Conservation (phyloP, 2,113 vertebrate species). For the Typhlomys cinereus region DNA sequence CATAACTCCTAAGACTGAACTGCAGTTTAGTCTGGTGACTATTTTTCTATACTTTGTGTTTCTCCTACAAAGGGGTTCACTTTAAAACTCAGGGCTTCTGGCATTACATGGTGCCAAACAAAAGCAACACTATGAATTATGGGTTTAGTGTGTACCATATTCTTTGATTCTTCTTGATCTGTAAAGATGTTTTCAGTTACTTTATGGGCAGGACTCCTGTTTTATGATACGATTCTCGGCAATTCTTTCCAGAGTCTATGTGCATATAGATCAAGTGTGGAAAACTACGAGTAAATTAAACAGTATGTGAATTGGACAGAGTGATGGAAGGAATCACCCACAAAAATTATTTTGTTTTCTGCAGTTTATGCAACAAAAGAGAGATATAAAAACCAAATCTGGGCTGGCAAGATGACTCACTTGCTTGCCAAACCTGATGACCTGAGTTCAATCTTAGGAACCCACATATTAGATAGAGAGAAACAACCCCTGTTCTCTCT, state of each 20-base stretch:
- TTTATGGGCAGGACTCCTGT: neutral
- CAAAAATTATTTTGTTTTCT: neutral
- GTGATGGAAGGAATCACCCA: neutral
- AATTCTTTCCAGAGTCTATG: neutral
- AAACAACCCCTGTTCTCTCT: too few relatives aligned
- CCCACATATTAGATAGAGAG: too few relatives aligned
- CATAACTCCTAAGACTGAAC: neutral
- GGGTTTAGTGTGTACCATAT: neutral
- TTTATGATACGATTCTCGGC: neutral
- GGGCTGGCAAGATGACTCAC: too few relatives aligned
- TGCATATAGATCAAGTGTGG: neutral
- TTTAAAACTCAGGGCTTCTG: neutral
- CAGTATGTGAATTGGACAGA: neutral
- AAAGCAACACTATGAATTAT: neutral
- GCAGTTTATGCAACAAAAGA: neutral
- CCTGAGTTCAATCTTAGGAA: too few relatives aligned
- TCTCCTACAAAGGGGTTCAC: constrained; percentile 11
- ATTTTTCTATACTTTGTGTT: constrained; percentile 3
- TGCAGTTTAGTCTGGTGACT: neutral
- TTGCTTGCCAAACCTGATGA: too few relatives aligned
- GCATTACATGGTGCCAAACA: neutral
- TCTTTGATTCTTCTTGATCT: neutral
- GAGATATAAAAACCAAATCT: too few relatives aligned
- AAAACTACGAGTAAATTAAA: constrained; percentile 38
- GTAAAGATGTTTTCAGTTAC: neutral